phyloP scores from a whole-genome alignment of 2,797 vertebrate genomes.

The Echiichthys vipera region DNA sequence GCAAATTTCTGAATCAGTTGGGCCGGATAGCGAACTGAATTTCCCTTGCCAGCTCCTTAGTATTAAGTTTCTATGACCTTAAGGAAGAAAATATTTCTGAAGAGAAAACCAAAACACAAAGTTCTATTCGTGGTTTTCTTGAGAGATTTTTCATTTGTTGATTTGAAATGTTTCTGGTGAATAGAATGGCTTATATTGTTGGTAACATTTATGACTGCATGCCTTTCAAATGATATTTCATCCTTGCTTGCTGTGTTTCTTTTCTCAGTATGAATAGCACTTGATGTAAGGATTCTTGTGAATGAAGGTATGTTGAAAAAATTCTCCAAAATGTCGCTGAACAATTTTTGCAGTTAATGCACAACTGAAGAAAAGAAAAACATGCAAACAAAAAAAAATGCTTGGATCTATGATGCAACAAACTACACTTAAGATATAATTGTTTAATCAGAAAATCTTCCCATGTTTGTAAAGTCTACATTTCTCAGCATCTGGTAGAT shows the following conservation, averaged over 20 bases:
- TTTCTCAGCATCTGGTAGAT: constrained; percentile 2
- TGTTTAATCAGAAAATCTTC: neutral
- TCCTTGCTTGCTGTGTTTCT: neutral
- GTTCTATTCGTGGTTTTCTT: neutral
- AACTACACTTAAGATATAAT: neutral
- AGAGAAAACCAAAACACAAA: constrained; percentile 5
- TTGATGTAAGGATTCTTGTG: neutral
- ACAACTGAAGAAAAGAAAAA: neutral
- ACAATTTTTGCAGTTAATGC: neutral
- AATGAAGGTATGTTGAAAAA: neutral
- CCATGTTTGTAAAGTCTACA: neutral
- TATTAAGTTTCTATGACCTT: too few relatives aligned
- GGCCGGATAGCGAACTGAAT: too few relatives aligned
- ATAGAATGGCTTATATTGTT: neutral
- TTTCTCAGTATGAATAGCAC: neutral
- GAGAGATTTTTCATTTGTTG: neutral
- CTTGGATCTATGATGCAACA: neutral
- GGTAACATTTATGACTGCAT: neutral
- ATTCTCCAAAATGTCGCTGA: neutral
- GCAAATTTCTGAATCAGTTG: too few relatives aligned
- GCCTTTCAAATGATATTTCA: neutral
- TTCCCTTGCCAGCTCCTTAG: too few relatives aligned
- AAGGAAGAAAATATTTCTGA: neutral
- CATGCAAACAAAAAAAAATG: too few relatives aligned
- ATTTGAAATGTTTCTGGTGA: neutral